Percentiles rank a stretch among this genome's conserved stretches.
These are phyloP conservation scores for Rhinogobius similis DNA, from an alignment of 2,113 vertebrate species.

Conservation along the genomic window DNA sequence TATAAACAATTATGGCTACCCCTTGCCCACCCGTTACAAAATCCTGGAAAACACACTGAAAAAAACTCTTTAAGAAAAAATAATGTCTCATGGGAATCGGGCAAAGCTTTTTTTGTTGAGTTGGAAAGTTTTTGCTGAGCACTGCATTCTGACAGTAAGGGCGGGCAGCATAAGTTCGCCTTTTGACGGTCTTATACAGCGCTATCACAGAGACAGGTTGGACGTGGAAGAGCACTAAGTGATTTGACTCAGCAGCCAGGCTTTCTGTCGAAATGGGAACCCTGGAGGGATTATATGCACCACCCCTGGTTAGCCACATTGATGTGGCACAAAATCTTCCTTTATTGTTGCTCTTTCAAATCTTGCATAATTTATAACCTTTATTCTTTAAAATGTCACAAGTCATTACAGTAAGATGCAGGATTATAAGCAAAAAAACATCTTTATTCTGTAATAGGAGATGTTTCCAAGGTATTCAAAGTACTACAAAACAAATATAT, in stretches of 20 bases:
- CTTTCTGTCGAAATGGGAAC: slow-evolving; percentile 42
- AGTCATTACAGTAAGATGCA: neutral
- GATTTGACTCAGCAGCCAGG: slow-evolving; percentile 65
- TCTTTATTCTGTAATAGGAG: neutral
- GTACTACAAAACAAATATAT: neutral
- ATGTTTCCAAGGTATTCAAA: neutral
- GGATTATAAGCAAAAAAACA: neutral
- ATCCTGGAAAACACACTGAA: slow-evolving; percentile 14
- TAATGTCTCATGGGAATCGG: slow-evolving; percentile 42
- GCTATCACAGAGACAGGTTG: slow-evolving; percentile 31
- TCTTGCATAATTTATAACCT: neutral
- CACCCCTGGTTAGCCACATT: neutral
- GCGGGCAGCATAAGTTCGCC: slow-evolving; percentile 35
- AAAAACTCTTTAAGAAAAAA: slow-evolving; percentile 29
- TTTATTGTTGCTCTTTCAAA: neutral
- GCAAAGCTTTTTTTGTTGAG: slow-evolving; percentile 44
- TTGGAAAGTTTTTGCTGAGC: slow-evolving; percentile 58
- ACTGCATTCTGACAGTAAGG: slow-evolving; percentile 39
- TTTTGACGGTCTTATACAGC: slow-evolving; percentile 29
- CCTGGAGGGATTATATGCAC: slow-evolving; percentile 29
- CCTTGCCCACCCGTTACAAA: too few relatives aligned
- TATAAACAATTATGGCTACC: too few relatives aligned
- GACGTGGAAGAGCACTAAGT: slow-evolving; percentile 55
- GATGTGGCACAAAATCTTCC: neutral
- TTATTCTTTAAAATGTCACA: neutral